These are phyloP conservation scores for Tauraco erythrolophus DNA, from an alignment of 2,113 vertebrate species.

Conservation along the genomic window DNA sequence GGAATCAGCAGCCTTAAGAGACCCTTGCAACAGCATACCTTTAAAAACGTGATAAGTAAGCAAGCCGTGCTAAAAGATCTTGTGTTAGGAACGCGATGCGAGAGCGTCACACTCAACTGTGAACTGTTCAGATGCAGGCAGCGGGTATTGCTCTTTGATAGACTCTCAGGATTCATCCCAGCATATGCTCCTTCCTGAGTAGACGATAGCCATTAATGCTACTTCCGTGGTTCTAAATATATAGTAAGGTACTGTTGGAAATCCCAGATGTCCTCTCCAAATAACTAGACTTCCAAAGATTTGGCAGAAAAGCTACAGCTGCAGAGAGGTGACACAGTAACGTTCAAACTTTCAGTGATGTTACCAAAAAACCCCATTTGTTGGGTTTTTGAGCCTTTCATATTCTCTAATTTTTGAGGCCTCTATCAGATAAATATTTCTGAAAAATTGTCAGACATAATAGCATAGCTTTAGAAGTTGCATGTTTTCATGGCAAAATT, in stretches of 20 bases:
- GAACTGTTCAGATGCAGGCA: not conserved
- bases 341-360: not conserved
- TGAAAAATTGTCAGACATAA: not conserved
- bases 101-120: not conserved
- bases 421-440: not conserved
- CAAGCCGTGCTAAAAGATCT: not conserved
- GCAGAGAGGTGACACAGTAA: not conserved
- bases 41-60: conserved; percentile 12
- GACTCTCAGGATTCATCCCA: not conserved
- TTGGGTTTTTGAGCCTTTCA: not conserved
- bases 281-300: not conserved
- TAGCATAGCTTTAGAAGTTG: not conserved
- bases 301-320: not conserved
- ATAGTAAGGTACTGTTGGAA: not conserved
- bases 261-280: conserved; percentile 33
- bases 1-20: conserved; percentile 27
- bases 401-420: not conserved
- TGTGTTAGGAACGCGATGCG: not conserved
- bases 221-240: conserved; percentile 52
- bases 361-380: not conserved
- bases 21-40: not conserved
- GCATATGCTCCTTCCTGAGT: conserved; percentile 22
- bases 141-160: not conserved
- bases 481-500: conserved; percentile 39
- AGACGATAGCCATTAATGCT: conserved; percentile 26